These are phyloP conservation scores for Myiothlypis chrysogaster DNA, from an alignment of 2,797 vertebrate species.

Conservation along the genomic window DNA sequence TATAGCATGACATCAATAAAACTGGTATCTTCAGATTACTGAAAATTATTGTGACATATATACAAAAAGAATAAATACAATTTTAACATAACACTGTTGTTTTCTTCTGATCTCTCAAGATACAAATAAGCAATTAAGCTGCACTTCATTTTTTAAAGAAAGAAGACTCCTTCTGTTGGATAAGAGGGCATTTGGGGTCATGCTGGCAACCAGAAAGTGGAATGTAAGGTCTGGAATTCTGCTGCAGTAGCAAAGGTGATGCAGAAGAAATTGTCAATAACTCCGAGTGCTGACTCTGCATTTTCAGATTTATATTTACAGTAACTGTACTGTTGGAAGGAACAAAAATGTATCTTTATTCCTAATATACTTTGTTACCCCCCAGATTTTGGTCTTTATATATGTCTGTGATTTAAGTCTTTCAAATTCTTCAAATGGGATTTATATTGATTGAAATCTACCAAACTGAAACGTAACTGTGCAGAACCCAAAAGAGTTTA, in stretches of 20 bases:
- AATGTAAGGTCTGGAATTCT: neutral
- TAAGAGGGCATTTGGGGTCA: neutral
- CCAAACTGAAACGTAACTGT: neutral
- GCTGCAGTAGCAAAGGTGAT: neutral
- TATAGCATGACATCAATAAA: neutral
- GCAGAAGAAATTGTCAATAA: neutral
- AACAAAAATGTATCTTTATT: neutral
- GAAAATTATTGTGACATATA: neutral
- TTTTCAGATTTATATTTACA: neutral
- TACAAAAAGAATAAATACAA: neutral
- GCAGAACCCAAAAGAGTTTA: neutral
- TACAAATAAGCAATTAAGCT: neutral
- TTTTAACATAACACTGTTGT: neutral
- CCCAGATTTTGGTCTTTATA: neutral
- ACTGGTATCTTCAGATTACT: neutral
- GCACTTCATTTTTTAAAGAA: neutral
- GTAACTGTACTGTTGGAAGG: neutral
- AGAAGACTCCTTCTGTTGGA: neutral
- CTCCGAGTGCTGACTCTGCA: neutral
- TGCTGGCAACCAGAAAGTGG: neutral
- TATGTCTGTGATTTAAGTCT: neutral
- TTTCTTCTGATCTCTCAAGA: neutral
- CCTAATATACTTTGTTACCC: neutral
- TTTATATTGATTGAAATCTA: neutral
- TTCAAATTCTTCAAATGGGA: neutral